A percentile compares a stretch with the other conserved stretches of the same genome.
phyloP scores from a whole-genome alignment of 2,113 vertebrate species.

The Accipiter cooperii region DNA sequence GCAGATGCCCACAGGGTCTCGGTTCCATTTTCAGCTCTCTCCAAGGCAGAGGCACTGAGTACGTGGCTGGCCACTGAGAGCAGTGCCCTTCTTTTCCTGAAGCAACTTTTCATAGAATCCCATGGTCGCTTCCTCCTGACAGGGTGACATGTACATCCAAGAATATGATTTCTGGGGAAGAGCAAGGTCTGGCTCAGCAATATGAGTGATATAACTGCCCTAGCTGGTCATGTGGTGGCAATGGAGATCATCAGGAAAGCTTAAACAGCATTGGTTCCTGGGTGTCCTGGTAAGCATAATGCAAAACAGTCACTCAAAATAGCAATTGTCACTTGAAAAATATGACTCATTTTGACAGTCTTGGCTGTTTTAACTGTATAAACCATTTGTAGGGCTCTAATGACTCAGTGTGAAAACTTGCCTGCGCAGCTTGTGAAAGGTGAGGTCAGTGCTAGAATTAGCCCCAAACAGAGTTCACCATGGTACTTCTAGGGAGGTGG shows the following conservation, averaged over 20 bases:
- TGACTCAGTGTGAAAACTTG: not conserved
- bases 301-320: slow-evolving; percentile 10
- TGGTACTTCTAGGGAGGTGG: not conserved
- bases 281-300: not conserved
- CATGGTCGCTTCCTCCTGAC: not conserved
- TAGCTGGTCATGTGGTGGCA: not conserved
- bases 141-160: not conserved
- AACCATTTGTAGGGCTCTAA: not conserved
- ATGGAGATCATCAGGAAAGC: not conserved
- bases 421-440: not conserved
- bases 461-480: not conserved
- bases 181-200: not conserved
- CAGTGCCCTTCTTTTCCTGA: not conserved
- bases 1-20: not conserved
- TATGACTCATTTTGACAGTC: not conserved
- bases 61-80: rapidly evolving
- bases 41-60: not conserved
- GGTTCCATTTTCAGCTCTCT: not conserved
- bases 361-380: not conserved
- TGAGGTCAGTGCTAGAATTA: not conserved
- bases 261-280: not conserved
- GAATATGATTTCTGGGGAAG: not conserved
- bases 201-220: not conserved
- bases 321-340: slow-evolving; percentile 3
- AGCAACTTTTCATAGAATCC: not conserved